Conservation (phyloP, 2,797 vertebrate species). For the Luscinia megarhynchos region DNA sequence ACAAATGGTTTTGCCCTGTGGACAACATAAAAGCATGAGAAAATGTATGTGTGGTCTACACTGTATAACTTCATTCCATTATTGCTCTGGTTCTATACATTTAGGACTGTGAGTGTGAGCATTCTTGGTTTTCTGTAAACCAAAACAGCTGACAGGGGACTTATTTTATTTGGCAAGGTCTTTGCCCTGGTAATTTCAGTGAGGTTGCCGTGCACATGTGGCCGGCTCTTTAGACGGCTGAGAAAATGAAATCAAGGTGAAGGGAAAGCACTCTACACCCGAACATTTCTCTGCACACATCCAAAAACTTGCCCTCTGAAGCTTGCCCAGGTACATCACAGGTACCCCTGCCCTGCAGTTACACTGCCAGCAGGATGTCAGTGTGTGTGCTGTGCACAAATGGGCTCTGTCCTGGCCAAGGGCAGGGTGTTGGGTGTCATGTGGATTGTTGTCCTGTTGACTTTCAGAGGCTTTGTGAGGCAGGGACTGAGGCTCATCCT, state of each 20-base stretch:
- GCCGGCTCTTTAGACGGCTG: neutral
- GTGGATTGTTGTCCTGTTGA: neutral
- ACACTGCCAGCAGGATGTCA: neutral
- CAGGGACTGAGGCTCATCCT: neutral
- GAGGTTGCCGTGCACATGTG: conserved; percentile 5
- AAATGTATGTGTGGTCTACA: neutral
- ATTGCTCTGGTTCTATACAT: neutral
- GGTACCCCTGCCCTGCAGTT: neutral
- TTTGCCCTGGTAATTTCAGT: conserved; percentile 50
- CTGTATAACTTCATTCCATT: conserved; percentile 27
- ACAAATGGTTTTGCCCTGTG: conserved; percentile 3
- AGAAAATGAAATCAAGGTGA: neutral
- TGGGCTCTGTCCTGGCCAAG: neutral
- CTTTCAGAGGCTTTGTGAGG: neutral
- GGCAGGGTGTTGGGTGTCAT: rapidly evolving
- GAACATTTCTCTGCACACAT: neutral
- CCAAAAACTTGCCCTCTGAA: neutral
- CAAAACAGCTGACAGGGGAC: conserved; percentile 36
- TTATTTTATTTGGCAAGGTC: conserved; percentile 39
- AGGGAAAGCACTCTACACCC: neutral
- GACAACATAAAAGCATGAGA: conserved; percentile 42
- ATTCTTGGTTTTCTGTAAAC: conserved; percentile 43
- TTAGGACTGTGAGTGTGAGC: neutral
- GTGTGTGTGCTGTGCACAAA: rapidly evolving
- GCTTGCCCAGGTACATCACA: neutral